Percentiles rank a stretch among this genome's conserved stretches.
Evolutionary conservation across 2,797 vertebrate genomes (phyloP).

Genomic region (Molossus molossus): DNA sequence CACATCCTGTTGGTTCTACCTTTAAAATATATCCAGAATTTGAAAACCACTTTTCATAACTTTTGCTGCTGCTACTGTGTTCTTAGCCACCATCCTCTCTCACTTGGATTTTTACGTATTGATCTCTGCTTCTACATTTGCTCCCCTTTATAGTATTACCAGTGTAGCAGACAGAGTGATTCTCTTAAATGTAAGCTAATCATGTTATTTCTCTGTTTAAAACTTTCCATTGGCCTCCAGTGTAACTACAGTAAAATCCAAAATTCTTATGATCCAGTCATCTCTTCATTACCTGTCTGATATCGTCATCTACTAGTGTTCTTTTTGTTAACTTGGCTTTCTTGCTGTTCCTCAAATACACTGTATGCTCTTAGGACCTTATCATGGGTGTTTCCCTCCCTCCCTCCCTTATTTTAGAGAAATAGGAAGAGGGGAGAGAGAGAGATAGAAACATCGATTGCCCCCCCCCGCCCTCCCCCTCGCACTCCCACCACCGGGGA

Average conservation of each 20-base stretch:
- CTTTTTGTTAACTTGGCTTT: conserved; percentile 16
- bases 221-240: background rate
- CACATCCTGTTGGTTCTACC: background rate
- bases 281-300: background rate
- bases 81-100: background rate
- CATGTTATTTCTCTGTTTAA: conserved; percentile 62
- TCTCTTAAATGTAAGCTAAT: conserved; percentile 56
- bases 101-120: background rate
- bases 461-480: no score
- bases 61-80: background rate
- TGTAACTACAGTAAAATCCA: conserved; percentile 66
- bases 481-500: no score
- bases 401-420: no score
- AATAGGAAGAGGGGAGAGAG: no score
- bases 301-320: background rate
- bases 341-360: background rate
- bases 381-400: background rate
- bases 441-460: no score
- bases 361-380: background rate
- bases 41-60: background rate
- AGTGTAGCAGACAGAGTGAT: background rate
- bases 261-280: background rate
- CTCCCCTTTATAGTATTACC: background rate
- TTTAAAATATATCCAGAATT: background rate
- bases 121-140: background rate